A percentile compares a stretch with the other conserved stretches of the same genome.
Evolutionary conservation across 2,113 vertebrate species (phyloP).

Genomic region (Aythya baeri): DNA sequence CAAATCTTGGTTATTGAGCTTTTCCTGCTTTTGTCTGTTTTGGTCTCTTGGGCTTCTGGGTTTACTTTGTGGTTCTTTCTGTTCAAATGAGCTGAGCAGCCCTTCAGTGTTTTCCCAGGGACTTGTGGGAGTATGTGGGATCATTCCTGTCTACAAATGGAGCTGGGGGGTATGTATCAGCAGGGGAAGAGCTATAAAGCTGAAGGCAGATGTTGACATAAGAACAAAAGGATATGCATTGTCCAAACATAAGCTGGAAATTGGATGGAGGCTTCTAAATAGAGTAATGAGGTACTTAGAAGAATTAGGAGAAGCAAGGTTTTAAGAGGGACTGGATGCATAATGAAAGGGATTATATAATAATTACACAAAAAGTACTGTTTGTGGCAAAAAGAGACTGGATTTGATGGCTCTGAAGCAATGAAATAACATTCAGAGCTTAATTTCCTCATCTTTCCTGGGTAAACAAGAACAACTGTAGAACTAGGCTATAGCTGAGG

Average conservation of each 20-base stretch:
- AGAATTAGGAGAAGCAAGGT: neutral
- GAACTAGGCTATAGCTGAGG: neutral
- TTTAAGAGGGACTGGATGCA: neutral
- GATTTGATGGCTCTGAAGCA: neutral
- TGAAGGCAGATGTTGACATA: neutral
- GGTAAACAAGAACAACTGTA: neutral
- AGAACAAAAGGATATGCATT: neutral
- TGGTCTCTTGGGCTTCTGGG: neutral
- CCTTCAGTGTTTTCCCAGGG: neutral
- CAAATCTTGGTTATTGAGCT: accelerated
- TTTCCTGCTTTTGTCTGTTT: neutral
- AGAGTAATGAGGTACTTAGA: neutral
- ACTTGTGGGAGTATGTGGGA: neutral
- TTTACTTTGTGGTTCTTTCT: neutral
- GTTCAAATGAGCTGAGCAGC: neutral
- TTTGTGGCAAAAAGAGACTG: neutral
- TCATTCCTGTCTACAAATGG: neutral
- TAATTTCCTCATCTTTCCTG: neutral
- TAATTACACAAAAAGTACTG: neutral
- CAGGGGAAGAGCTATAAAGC: neutral
- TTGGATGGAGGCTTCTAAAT: neutral
- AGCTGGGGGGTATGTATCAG: neutral
- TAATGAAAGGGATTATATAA: neutral
- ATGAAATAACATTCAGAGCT: neutral
- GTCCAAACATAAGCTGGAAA: neutral